Conservation (phyloP, 1,140 invertebrate species). For the Cydia amplana region DNA sequence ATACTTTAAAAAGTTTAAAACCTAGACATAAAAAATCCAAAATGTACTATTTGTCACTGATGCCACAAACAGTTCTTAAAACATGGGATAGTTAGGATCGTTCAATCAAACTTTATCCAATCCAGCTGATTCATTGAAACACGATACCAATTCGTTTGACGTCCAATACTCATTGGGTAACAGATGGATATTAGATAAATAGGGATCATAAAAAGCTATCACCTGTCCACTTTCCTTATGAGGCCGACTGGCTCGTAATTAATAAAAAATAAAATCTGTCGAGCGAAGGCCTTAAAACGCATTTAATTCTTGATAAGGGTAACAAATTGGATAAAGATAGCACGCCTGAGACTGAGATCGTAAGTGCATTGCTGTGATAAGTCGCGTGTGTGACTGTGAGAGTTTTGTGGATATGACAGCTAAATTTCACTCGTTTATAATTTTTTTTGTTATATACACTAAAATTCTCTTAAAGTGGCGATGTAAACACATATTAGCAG, state of each 20-base stretch:
- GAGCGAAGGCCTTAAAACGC: slow-evolving; percentile 69
- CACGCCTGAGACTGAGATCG: slow-evolving; percentile 69
- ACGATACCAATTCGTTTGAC: slow-evolving; percentile 35
- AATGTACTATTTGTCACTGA: neutral
- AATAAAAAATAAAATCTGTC: slow-evolving; percentile 73
- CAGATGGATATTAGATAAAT: slow-evolving; percentile 64
- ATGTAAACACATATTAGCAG: too few species aligned
- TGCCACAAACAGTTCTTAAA: neutral
- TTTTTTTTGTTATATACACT: too few species aligned
- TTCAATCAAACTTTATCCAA: slow-evolving; percentile 36
- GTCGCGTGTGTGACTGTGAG: slow-evolving; percentile 49
- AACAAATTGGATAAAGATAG: slow-evolving; percentile 80
- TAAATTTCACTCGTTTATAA: neutral
- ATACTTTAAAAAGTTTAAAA: too few species aligned
- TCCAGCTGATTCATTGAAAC: slow-evolving; percentile 42
- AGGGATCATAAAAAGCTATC: slow-evolving; percentile 54
- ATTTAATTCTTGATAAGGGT: slow-evolving; percentile 79
- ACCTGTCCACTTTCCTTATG: slow-evolving; percentile 46
- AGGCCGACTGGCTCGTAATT: slow-evolving; percentile 58
- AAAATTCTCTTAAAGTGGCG: too few species aligned
- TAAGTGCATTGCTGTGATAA: slow-evolving; percentile 78
- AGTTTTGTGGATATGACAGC: slow-evolving; percentile 46
- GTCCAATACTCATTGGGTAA: slow-evolving; percentile 54
- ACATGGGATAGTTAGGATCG: neutral
- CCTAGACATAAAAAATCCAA: too few species aligned